phyloP scores from a whole-genome alignment of 2,113 vertebrate genomes.

The Neolamprologus toae region DNA sequence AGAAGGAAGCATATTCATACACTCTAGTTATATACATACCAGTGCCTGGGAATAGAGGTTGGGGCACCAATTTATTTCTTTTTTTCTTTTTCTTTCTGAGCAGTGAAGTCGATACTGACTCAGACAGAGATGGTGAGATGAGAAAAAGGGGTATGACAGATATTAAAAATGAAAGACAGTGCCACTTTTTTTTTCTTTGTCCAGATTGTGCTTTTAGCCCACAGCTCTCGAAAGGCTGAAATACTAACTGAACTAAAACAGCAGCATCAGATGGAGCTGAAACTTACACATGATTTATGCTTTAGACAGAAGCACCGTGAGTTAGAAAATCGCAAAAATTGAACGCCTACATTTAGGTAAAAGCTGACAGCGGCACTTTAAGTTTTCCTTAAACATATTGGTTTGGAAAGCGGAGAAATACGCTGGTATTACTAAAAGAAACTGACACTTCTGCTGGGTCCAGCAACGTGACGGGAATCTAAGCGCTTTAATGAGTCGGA shows the following conservation, averaged over 20 bases:
- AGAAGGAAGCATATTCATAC: background rate
- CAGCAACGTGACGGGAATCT: conserved; percentile 12
- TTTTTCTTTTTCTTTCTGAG: background rate
- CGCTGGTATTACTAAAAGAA: background rate
- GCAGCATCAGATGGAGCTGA: conserved; percentile 10
- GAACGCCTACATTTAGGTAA: background rate
- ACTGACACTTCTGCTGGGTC: background rate
- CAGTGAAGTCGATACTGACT: conserved; percentile 21
- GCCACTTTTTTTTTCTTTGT: conserved; percentile 32
- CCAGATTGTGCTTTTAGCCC: conserved; percentile 41
- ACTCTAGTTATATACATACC: background rate
- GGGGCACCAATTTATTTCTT: background rate
- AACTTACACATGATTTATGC: conserved; percentile 6
- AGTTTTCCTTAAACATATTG: background rate
- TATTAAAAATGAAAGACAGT: conserved; percentile 58
- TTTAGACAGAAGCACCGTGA: background rate
- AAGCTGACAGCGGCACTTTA: background rate
- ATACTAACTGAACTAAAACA: background rate
- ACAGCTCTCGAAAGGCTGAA: conserved; percentile 1
- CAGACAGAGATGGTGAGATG: conserved; percentile 24
- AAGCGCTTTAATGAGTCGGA: conserved; percentile 6
- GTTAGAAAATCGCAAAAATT: background rate
- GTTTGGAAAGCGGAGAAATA: background rate
- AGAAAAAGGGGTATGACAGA: conserved; percentile 43
- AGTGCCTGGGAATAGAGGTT: background rate